Percentiles rank a stretch among this genome's conserved stretches.
Evolutionary conservation across 2,888 invertebrate species (phyloP).

Genomic region (Lasiommata megera): DNA sequence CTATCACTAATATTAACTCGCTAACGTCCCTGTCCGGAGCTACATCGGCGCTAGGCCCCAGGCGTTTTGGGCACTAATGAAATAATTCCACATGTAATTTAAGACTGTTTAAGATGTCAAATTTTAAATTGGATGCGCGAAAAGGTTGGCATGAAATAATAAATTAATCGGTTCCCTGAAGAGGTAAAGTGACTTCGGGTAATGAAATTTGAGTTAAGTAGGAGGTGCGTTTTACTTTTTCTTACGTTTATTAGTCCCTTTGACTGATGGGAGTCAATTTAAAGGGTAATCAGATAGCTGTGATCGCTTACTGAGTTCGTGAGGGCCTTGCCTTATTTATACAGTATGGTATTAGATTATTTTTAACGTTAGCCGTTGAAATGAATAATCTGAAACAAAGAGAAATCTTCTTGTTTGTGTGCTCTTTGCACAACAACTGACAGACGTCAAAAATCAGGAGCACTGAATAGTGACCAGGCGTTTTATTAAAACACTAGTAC

Average conservation of each 20-base stretch:
- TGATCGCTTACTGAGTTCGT: slow-evolving; percentile 22
- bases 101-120: slow-evolving; percentile 81
- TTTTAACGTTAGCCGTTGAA: no score
- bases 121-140: slow-evolving; percentile 80
- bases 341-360: neutral
- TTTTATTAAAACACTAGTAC: no score
- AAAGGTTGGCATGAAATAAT: slow-evolving; percentile 73
- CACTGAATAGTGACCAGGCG: no score
- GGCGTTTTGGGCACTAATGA: slow-evolving; percentile 67
- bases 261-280: slow-evolving; percentile 39
- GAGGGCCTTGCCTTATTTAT: slow-evolving; percentile 7
- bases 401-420: no score
- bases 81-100: slow-evolving; percentile 79
- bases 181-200: slow-evolving; percentile 53
- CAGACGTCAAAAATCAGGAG: no score
- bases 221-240: slow-evolving; percentile 35
- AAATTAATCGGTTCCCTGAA: slow-evolving; percentile 78
- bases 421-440: no score
- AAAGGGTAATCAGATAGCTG: slow-evolving; percentile 23
- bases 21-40: slow-evolving; percentile 19
- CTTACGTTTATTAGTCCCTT: slow-evolving; percentile 32
- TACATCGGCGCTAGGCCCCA: slow-evolving; percentile 43
- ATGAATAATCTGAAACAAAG: no score
- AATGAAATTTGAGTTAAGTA: slow-evolving; percentile 58
- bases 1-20: neutral